Evolutionary conservation across 1,140 invertebrate species (phyloP), one percentile per base, ranked within the genome.

Genomic region (Pogonognathellus flavescens): DNA sequence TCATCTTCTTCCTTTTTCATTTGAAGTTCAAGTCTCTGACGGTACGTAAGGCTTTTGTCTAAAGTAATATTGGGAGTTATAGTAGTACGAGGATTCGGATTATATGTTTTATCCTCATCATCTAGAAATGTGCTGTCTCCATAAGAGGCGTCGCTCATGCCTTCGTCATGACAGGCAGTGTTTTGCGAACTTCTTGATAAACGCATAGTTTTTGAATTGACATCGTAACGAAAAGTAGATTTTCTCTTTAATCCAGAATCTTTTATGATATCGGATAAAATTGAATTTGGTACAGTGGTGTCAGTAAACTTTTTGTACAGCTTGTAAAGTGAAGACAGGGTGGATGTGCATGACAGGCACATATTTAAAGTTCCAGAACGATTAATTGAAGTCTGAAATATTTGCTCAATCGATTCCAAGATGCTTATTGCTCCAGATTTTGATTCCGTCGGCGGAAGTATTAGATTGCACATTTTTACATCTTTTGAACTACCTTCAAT

Each of bases 301-400:
- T 76, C 70, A 25, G 49, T 18, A 16, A 76, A 76, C 41, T 76
- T 76, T 76, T 50, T 76, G 70, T 50, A 76, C 7, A 76, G 5
- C 7, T 18, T 41, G 41, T 49, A 76, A 3, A 76, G n/a, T n/a
- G 70, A 76, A 7, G 70, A 49, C 4, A 76, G 13, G 1, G 70
- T 50, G 16, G 70, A 76, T 13, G 70, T 31, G 18, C 70, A 76
- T 11, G 14, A 14, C 5, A 76, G 25, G 8, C 70, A 76, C 25
- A 76, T n/a, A 10, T 76, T 14, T 31, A 76, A 14, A 76, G 9
- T 50, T n/a, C n/a, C 18, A n/a, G 70, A 9, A 16, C 41, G 14
- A n/a, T 16, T n/a, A 25, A 76, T 49, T 3, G 25, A 16, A 9
- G n/a, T 76, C 0, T 76, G 25, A 50, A 76, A 76, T 18, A 76